Evolutionary conservation across 2,888 invertebrate species (phyloP).

Genomic region (Campopleginae sp.): DNA sequence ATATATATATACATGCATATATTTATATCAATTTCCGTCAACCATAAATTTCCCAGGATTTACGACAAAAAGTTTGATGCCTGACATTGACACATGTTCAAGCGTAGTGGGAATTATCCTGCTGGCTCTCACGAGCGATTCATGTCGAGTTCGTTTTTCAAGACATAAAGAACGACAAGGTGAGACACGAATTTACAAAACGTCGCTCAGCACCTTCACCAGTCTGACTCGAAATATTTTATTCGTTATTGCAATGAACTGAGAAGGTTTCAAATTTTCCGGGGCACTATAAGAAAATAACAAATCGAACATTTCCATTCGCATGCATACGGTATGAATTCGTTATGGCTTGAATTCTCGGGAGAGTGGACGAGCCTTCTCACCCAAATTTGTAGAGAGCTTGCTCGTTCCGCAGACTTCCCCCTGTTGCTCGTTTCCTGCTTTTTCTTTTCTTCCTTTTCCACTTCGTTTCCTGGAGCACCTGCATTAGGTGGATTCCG

Average conservation of each 20-base stretch:
- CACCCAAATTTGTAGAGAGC: conserved; percentile 18
- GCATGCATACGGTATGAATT: background rate
- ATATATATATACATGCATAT: background rate
- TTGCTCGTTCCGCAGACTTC: background rate
- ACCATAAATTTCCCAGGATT: background rate
- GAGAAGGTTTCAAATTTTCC: background rate
- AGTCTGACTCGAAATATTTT: background rate
- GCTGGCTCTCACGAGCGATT: background rate
- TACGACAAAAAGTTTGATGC: conserved; percentile 6
- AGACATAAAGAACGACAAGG: background rate
- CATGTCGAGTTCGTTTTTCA: background rate
- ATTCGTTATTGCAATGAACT: background rate
- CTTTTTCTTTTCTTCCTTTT: conserved; percentile 9
- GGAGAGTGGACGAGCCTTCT: conserved; percentile 7
- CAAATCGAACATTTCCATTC: background rate
- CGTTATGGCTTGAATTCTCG: background rate
- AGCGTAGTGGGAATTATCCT: background rate
- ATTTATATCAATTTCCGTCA: conserved; percentile 5
- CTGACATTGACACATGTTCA: background rate
- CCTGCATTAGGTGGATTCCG: background rate
- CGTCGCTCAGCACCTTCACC: background rate
- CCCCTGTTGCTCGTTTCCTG: background rate
- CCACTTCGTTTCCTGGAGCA: background rate
- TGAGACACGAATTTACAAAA: background rate
- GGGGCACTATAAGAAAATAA: background rate